Evolutionary conservation across 2,888 invertebrate species (phyloP), one percentile per base, ranked within the genome.

Genomic region (Timema cristinae): DNA sequence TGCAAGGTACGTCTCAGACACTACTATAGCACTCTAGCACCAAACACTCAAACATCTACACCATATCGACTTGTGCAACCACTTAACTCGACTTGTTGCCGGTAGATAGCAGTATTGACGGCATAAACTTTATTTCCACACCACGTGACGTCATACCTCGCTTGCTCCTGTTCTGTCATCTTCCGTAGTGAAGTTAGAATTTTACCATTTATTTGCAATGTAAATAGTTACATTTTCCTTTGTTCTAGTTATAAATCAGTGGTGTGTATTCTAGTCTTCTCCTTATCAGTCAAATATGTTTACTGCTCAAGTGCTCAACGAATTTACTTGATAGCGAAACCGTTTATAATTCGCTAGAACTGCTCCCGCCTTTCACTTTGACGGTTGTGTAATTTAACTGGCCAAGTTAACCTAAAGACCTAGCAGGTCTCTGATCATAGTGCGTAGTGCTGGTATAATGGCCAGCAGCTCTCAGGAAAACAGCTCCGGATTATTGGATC

Each of bases 321-420:
- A 16, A 6, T 59, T 6, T 59, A 16, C 59, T 15, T 15, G 7
- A 16, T 11, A 32, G 32, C 15, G 32, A 16, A 59, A 59, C 59
- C 15, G 5, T 59, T 67, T 72, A 69, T 63, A 32, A 63, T 32
- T 66, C 66, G n/a, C n/a, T n/a, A 66, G 54, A 15, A 69, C 50
- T 66, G 54, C 69, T 71, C 72, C 72, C 74, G 71, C 71, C 69
- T 74, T 74, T 71, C 74, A 74, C 72, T 32, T 66, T 67, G 67
- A 68, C 70, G 71, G 72, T 72, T 74, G 74, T 74, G 74, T 69
- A 74, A n/a, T n/a, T n/a, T n/a, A n/a, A n/a, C n/a, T n/a, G n/a
- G n/a, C 51, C n/a, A 63, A 49, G 16, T n/a, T n/a, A n/a, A n/a
- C n/a, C n/a, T n/a, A n/a, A n/a, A n/a, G n/a, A n/a, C n/a, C n/a